These are phyloP conservation scores for Aramus guarauna DNA, from an alignment of 2,113 vertebrate genomes.

Conservation along the genomic window DNA sequence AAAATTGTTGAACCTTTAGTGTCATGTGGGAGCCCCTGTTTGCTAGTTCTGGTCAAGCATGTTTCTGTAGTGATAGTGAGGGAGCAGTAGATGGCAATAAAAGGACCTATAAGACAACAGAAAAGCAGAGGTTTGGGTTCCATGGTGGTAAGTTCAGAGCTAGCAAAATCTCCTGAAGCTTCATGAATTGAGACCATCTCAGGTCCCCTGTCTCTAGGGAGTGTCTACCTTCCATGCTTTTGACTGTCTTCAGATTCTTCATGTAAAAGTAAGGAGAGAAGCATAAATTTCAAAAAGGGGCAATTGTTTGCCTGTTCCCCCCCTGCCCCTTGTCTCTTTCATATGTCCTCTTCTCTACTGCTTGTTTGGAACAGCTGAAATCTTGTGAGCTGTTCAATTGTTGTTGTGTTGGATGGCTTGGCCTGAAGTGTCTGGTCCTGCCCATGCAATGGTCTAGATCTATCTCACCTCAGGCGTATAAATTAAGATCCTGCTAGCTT, in stretches of 20 bases:
- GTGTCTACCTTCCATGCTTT: neutral
- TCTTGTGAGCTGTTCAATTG: neutral
- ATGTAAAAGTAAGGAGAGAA: neutral
- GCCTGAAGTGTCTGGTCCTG: neutral
- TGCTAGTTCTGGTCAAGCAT: neutral
- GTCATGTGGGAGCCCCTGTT: neutral
- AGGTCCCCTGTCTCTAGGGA: neutral
- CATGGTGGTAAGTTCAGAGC: neutral
- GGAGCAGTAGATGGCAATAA: neutral
- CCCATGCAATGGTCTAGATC: neutral
- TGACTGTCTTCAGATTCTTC: neutral
- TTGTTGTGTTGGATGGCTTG: neutral
- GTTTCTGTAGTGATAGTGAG: neutral
- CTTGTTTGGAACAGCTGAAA: neutral
- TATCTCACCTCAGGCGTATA: neutral
- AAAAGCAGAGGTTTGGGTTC: neutral
- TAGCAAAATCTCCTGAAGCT: neutral
- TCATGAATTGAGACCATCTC: neutral
- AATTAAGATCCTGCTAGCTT: constrained; percentile 32
- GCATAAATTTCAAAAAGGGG: neutral
- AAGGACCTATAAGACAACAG: neutral
- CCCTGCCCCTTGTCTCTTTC: neutral
- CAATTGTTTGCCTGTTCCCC: neutral
- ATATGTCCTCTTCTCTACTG: neutral
- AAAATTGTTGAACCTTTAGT: neutral